Evolutionary conservation across 2,888 invertebrate species (phyloP), one percentile per base, ranked within the genome.

Genomic region (Esperia sulphurella): DNA sequence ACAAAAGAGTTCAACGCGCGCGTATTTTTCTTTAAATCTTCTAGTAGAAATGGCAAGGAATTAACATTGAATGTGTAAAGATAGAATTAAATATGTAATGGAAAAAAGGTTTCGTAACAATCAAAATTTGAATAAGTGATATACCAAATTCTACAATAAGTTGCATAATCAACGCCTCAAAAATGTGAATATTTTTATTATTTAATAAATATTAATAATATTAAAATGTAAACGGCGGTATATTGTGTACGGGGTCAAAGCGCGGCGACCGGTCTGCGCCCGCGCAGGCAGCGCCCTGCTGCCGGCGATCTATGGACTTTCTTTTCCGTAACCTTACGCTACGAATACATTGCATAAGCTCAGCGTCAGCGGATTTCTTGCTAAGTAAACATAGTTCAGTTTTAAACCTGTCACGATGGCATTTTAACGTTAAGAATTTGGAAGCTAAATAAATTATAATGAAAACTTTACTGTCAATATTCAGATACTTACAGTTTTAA

Each of bases 301-400:
- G 54, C 50, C 50, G 52, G 49, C 59, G 54, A 63, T 67, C 57
- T 66, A 66, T 68, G 71, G 66, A 85, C 87, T 86, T 86, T 87
- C 87, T 85, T 86, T 86, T 86, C 81, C 79, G 71, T 74, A 71
- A 78, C 73, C 70, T 76, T 73, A 68, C 58, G 59, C 58, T 63
- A 64, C 53, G 61, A 30, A 14, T 35, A 46, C 21, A 43, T 31
- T 37, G 41, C 54, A 57, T 49, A 52, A 21, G 33, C 47, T 49
- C 55, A 53, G 63, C 55, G 52, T 58, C 61, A 59, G 62, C 63
- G 56, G 59, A 31, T 31, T 31, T 21, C 21, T 21, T 21, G 5
- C 21, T 21, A 21, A 21, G 21, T 21, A 21, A 21, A 21, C 21
- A 21, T 21, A 3, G 21, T 5, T 21, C 5, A 21, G 21, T 21